phyloP scores from a whole-genome alignment of 2,888 invertebrate genomes.

The Ferdinandea cuprea region DNA sequence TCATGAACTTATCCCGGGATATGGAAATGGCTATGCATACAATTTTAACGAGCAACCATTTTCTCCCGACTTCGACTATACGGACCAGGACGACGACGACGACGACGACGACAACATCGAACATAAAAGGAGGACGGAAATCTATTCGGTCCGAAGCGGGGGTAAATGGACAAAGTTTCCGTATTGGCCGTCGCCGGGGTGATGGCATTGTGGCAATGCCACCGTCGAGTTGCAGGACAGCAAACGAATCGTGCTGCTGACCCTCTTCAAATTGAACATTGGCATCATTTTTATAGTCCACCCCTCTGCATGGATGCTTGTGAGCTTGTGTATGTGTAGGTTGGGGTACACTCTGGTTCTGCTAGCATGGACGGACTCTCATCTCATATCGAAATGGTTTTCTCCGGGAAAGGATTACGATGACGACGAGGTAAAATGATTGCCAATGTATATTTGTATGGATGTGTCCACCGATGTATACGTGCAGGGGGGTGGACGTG shows the following conservation, averaged over 20 bases:
- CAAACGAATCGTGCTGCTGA: conserved; percentile 70
- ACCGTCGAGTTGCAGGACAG: conserved; percentile 64
- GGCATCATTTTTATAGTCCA: conserved; percentile 72
- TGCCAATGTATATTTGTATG: conserved; percentile 63
- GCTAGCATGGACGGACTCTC: conserved; percentile 24
- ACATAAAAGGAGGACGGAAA: conserved; percentile 70
- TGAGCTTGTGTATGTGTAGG: conserved; percentile 16
- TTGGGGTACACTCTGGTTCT: conserved; percentile 19
- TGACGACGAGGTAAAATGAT: conserved; percentile 54
- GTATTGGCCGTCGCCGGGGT: conserved; percentile 71
- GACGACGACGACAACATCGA: conserved; percentile 45
- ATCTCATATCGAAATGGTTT: conserved; percentile 23
- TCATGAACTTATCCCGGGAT: conserved; percentile 75
- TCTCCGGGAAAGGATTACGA: conserved; percentile 60
- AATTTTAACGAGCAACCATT: conserved; percentile 75
- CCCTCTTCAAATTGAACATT: conserved; percentile 74
- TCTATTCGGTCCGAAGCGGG: conserved; percentile 66
- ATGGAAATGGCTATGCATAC: conserved; percentile 75
- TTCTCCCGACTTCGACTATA: conserved; percentile 48
- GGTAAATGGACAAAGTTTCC: conserved; percentile 74
- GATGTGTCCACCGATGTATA: conserved; percentile 42
- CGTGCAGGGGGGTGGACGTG: conserved; percentile 56
- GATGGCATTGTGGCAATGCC: conserved; percentile 58
- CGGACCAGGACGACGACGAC: conserved; percentile 35
- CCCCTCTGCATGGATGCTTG: conserved; percentile 27